phyloP scores from a whole-genome alignment of 2,113 vertebrate species.

The Catharus bicknelli region DNA sequence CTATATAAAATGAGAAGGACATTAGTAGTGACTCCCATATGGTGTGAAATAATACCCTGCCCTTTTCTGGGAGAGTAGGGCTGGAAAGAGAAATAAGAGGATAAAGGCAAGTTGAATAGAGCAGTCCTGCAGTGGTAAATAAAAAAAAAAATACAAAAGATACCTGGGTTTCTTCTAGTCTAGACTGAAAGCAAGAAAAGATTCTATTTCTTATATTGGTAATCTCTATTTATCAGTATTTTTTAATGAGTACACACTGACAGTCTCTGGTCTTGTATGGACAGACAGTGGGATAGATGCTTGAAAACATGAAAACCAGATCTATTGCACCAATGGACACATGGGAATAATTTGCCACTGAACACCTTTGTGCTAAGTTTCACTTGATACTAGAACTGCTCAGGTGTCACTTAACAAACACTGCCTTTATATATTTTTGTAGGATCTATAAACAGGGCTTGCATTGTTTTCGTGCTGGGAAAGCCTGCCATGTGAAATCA shows the following conservation, averaged over 20 bases:
- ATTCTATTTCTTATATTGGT: neutral
- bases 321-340: neutral
- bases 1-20: neutral
- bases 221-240: neutral
- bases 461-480: conserved; percentile 12
- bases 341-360: neutral
- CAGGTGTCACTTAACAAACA: neutral
- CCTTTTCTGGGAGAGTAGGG: neutral
- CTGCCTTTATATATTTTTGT: neutral
- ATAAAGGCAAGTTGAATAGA: neutral
- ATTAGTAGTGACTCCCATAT: neutral
- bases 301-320: neutral
- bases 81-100: neutral
- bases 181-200: neutral
- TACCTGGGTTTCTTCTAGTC: neutral
- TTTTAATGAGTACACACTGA: neutral
- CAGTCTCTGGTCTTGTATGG: fast-evolving
- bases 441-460: neutral
- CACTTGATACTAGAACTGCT: neutral
- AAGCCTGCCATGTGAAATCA: conserved; percentile 1
- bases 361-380: neutral
- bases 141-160: neutral
- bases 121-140: neutral
- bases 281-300: neutral
- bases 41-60: neutral